Evolutionary conservation across 2,797 vertebrate species (phyloP).

Genomic region (Enteromius thamalakanensis): DNA sequence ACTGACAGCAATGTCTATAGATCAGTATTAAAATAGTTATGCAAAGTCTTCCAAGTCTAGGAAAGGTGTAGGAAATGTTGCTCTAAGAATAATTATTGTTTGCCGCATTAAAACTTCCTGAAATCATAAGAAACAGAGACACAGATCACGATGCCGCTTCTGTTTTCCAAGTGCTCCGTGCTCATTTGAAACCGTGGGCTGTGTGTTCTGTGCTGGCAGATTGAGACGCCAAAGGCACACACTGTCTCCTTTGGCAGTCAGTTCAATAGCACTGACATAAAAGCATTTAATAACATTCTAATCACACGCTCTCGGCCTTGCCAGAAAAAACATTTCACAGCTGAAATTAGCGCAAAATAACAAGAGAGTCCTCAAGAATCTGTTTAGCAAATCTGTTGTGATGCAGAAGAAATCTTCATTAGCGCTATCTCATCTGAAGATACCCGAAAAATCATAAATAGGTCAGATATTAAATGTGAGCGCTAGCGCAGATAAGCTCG

Average conservation of each 20-base stretch:
- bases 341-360: constrained; percentile 57
- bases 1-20: not conserved
- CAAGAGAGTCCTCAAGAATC: constrained; percentile 48
- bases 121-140: constrained; percentile 60
- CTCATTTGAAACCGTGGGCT: constrained; percentile 58
- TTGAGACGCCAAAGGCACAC: constrained; percentile 49
- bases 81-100: constrained; percentile 32
- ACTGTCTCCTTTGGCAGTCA: constrained; percentile 58
- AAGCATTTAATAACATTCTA: constrained; percentile 65
- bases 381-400: constrained; percentile 53
- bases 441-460: constrained; percentile 28
- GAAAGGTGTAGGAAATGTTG: constrained; percentile 3
- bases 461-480: constrained; percentile 28
- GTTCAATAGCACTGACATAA: constrained; percentile 61
- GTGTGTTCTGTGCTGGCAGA: constrained; percentile 55
- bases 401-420: constrained; percentile 53
- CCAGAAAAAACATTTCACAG: constrained; percentile 55
- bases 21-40: not conserved
- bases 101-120: constrained; percentile 57
- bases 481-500: not conserved
- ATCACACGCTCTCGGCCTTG: constrained; percentile 55
- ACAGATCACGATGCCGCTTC: constrained; percentile 51
- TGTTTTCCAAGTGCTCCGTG: constrained; percentile 46
- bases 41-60: not conserved
- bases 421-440: constrained; percentile 39